Percentiles rank a stretch among this genome's conserved stretches.
phyloP scores from a whole-genome alignment of 2,888 invertebrate species.

The Agriopis aurantiaria region DNA sequence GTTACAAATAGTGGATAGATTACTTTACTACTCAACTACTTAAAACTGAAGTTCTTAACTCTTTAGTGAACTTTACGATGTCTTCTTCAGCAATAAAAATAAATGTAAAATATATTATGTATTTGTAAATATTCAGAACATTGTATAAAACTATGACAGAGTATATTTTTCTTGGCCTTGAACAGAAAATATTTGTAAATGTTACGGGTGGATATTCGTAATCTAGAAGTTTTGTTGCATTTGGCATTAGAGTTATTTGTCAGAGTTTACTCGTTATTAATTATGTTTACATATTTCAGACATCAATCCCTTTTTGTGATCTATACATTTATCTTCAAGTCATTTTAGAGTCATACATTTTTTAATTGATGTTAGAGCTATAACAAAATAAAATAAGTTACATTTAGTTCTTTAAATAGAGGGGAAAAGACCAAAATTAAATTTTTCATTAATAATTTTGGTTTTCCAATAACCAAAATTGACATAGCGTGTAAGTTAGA shows the following conservation, averaged over 20 bases:
- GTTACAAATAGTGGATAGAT: constrained; percentile 74
- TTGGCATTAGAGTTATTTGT: constrained; percentile 25
- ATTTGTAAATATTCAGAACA: constrained; percentile 81
- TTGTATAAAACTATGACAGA: constrained; percentile 77
- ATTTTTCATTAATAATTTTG: constrained; percentile 65
- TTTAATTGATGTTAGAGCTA: constrained; percentile 68
- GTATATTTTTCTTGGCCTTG: constrained; percentile 83
- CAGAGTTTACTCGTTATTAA: constrained; percentile 18
- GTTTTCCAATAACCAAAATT: constrained; percentile 77
- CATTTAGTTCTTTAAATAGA: constrained; percentile 64
- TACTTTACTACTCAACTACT: constrained; percentile 65
- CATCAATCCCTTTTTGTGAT: constrained; percentile 37
- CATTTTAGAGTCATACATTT: constrained; percentile 61
- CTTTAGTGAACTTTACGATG: constrained; percentile 72
- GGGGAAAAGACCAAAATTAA: constrained; percentile 71
- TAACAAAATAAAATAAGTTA: constrained; percentile 62
- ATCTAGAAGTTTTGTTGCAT: constrained; percentile 37
- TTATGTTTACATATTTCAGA: constrained; percentile 40
- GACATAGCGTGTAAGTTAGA: constrained; percentile 72
- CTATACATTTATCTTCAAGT: constrained; percentile 43
- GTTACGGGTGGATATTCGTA: constrained; percentile 58
- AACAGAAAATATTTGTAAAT: constrained; percentile 69
- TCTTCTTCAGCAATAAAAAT: constrained; percentile 83
- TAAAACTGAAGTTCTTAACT: constrained; percentile 66
- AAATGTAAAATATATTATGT: constrained; percentile 66